Evolutionary conservation across 2,888 invertebrate species (phyloP).

Genomic region (Digitonthophagus gazella): DNA sequence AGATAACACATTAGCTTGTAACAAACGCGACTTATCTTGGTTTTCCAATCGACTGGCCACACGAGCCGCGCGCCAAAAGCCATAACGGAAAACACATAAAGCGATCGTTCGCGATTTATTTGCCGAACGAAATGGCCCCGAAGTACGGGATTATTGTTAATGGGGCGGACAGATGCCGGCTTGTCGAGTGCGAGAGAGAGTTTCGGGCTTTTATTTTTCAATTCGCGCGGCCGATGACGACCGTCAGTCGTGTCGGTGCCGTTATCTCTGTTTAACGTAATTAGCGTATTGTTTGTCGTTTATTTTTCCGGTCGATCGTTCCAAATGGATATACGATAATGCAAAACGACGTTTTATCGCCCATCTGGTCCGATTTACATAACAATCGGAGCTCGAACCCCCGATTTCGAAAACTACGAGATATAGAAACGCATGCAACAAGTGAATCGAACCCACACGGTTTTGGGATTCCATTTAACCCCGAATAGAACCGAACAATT

Average conservation of each 20-base stretch:
- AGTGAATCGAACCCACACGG: background rate
- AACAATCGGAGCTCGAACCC: background rate
- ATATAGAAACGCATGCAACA: background rate
- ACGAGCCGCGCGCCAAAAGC: background rate
- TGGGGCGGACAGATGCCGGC: background rate
- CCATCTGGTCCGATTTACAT: background rate
- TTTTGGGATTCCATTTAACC: background rate
- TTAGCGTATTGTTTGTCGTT: background rate
- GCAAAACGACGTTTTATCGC: background rate
- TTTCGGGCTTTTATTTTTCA: background rate
- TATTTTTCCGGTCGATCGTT: background rate
- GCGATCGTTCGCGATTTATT: background rate
- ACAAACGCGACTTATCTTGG: background rate
- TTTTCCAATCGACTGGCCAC: background rate
- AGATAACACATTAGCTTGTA: background rate
- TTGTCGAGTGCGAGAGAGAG: background rate
- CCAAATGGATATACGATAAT: background rate
- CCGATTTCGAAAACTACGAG: background rate
- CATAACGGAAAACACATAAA: too few relatives aligned
- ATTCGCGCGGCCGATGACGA: background rate
- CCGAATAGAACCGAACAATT: too few relatives aligned
- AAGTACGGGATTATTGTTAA: background rate
- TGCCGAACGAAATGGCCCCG: background rate
- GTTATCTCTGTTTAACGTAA: background rate
- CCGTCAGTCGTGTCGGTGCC: background rate